Percentiles rank a stretch among this genome's conserved stretches.
These are phyloP conservation scores for Stegodyphus dumicola DNA, from an alignment of 1,140 invertebrate species.

Conservation along the genomic window DNA sequence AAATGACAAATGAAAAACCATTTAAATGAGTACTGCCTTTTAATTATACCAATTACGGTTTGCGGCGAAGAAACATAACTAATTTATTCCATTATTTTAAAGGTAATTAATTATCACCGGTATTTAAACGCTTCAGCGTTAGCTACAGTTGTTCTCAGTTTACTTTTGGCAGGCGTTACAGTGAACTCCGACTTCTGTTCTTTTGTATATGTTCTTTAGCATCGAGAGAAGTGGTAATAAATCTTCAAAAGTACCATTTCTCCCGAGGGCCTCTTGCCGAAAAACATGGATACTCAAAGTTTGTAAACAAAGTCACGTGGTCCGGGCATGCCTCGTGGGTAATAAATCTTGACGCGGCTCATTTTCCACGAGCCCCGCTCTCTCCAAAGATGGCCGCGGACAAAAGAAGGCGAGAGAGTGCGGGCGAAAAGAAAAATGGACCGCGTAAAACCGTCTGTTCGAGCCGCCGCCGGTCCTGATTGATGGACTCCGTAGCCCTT, in stretches of 20 bases:
- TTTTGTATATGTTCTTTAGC: not conserved
- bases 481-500: conserved; percentile 12
- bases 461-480: conserved; percentile 10
- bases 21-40: no score
- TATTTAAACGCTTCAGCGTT: no score
- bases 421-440: not conserved
- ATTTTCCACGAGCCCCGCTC: conserved; percentile 6
- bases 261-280: not conserved
- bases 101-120: no score
- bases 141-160: no score
- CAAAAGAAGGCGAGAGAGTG: not conserved
- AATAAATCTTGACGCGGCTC: conserved; percentile 45
- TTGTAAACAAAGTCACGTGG: conserved; percentile 57
- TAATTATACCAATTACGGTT: no score
- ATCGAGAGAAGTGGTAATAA: conserved; percentile 25
- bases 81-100: no score
- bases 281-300: conserved; percentile 23
- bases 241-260: conserved; percentile 15
- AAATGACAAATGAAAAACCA: no score
- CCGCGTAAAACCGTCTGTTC: conserved; percentile 9
- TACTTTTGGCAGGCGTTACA: no score
- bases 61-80: no score
- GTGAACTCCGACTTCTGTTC: no score
- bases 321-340: not conserved
- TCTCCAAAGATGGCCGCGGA: conserved; percentile 8